phyloP scores from a whole-genome alignment of 2,888 invertebrate species.

The Ryuthela nishihirai region DNA sequence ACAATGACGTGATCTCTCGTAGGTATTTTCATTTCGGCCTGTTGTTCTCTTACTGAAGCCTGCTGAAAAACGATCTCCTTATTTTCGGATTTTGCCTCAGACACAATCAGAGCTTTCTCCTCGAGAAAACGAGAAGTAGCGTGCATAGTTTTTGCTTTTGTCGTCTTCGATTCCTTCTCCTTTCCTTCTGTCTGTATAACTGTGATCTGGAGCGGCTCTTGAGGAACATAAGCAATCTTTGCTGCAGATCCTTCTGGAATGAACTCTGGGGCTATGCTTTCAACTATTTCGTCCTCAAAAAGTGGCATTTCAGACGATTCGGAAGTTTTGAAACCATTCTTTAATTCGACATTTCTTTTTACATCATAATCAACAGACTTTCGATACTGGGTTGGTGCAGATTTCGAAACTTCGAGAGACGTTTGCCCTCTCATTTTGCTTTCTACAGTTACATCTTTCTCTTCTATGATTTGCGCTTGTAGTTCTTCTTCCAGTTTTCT shows the following conservation, averaged over 20 bases:
- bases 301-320: constrained; percentile 4
- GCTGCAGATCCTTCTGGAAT: constrained; percentile 11
- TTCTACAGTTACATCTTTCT: background rate
- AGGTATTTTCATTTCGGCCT: constrained; percentile 33
- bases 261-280: constrained; percentile 11
- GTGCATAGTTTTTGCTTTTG: background rate
- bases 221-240: constrained; percentile 18
- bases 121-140: constrained; percentile 2
- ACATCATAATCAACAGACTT: too few species aligned
- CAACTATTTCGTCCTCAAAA: constrained; percentile 22
- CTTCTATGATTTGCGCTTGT: background rate
- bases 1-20: constrained; percentile 44
- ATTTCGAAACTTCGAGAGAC: background rate
- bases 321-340: background rate
- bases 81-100: constrained; percentile 1
- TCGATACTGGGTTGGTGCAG: background rate
- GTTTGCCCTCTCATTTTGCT: background rate
- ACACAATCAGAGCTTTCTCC: constrained; percentile 28
- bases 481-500: constrained; percentile 5
- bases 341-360: too few species aligned
- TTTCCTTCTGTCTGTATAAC: constrained; percentile 12
- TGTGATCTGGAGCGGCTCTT: constrained; percentile 14
- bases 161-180: background rate
- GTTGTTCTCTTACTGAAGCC: constrained; percentile 1
- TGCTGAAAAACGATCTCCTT: constrained; percentile 12